These are phyloP conservation scores for Cydia pomonella DNA, from an alignment of 1,140 invertebrate genomes.

Conservation along the genomic window DNA sequence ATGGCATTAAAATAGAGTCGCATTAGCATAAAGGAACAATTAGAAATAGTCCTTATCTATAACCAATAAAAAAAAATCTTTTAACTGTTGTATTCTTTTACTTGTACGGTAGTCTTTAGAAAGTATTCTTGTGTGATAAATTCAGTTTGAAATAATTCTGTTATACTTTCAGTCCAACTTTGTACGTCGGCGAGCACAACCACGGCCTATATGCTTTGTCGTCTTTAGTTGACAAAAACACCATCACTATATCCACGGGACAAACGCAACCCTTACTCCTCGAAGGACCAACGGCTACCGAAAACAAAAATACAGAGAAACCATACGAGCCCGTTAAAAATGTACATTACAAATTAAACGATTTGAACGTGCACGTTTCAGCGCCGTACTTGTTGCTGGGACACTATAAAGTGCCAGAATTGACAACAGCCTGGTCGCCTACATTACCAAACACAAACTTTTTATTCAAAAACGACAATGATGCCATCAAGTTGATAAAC, in stretches of 20 bases:
- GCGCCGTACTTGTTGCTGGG: slow-evolving; percentile 82
- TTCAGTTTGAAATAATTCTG: neutral
- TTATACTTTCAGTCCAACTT: slow-evolving; percentile 88
- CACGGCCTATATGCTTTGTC: slow-evolving; percentile 95
- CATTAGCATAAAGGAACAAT: too few species aligned
- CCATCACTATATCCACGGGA: slow-evolving; percentile 85
- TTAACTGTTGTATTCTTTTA: too few species aligned
- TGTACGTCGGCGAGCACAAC: slow-evolving; percentile 95
- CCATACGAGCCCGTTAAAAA: slow-evolving; percentile 76
- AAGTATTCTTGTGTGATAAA: neutral
- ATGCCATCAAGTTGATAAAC: slow-evolving; percentile 66
- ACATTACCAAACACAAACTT: slow-evolving; percentile 63
- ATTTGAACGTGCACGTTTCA: slow-evolving; percentile 68
- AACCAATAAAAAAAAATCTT: too few species aligned
- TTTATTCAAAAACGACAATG: slow-evolving; percentile 44
- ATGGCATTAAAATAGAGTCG: too few species aligned
- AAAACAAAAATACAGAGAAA: slow-evolving; percentile 52
- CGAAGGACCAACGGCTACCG: slow-evolving; percentile 83
- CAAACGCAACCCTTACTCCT: slow-evolving; percentile 84
- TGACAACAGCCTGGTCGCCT: slow-evolving; percentile 70
- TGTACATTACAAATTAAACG: slow-evolving; percentile 75
- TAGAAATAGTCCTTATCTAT: too few species aligned
- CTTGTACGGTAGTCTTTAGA: too few species aligned
- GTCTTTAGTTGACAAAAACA: slow-evolving; percentile 93
- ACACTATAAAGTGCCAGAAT: slow-evolving; percentile 91